These are phyloP conservation scores for Pongo pygmaeus DNA, from an alignment of 2,113 vertebrate genomes.

Conservation along the genomic window DNA sequence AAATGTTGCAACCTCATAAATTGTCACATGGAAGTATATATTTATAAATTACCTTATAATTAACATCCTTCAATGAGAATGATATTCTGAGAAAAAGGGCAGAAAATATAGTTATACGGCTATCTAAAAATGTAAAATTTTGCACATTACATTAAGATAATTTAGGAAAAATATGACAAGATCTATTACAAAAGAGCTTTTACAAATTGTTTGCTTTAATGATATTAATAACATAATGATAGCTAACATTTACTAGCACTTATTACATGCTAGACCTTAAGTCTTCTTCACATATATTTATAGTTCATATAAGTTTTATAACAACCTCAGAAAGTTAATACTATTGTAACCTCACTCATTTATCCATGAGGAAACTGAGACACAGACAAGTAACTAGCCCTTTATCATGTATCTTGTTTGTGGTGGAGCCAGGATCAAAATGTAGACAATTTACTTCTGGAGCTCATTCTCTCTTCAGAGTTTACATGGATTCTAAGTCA, in stretches of 20 bases:
- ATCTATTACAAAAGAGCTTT: not conserved
- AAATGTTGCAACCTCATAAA: not conserved
- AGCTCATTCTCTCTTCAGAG: not conserved
- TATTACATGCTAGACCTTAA: not conserved
- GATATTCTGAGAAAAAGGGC: not conserved
- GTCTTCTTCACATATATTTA: not conserved
- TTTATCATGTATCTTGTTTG: not conserved
- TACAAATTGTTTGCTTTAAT: not conserved
- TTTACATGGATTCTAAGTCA: not conserved
- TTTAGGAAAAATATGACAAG: not conserved
- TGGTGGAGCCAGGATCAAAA: not conserved
- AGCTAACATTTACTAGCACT: not conserved
- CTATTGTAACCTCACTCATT: not conserved
- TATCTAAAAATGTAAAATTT: not conserved
- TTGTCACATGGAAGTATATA: no score
- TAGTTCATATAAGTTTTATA: not conserved
- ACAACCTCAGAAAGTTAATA: not conserved
- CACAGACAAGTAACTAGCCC: not conserved
- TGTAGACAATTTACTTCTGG: not conserved
- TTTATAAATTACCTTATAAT: not conserved
- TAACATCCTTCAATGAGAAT: not conserved
- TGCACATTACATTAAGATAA: not conserved
- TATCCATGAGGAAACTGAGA: not conserved
- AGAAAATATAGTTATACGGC: not conserved
- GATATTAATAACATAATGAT: not conserved